These are phyloP conservation scores for Regulus satrapa DNA, from an alignment of 2,113 vertebrate species.

Conservation along the genomic window DNA sequence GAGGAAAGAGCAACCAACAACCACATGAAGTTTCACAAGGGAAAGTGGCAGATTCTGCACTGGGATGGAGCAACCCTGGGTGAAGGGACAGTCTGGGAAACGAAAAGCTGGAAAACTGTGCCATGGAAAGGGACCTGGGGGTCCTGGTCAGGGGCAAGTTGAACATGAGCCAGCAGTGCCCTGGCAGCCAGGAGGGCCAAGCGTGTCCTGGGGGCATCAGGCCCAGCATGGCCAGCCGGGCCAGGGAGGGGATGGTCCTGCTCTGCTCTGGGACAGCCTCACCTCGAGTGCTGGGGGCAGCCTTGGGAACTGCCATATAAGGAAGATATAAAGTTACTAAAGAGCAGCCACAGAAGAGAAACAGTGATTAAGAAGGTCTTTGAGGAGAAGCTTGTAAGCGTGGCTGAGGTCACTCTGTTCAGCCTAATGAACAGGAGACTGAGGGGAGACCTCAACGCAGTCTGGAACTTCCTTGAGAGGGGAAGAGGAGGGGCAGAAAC, in stretches of 20 bases:
- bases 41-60: rapidly evolving
- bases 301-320: too few relatives aligned
- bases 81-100: not conserved
- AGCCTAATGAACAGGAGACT: not conserved
- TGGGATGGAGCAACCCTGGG: not conserved
- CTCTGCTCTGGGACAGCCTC: rapidly evolving
- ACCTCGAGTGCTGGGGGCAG: rapidly evolving
- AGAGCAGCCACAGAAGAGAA: too few relatives aligned
- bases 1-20: not conserved
- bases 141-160: not conserved
- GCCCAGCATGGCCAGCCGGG: rapidly evolving
- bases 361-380: too few relatives aligned
- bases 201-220: rapidly evolving
- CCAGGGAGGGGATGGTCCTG: not conserved
- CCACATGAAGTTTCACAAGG: not conserved
- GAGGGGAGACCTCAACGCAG: not conserved
- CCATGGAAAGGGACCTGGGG: not conserved
- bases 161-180: not conserved
- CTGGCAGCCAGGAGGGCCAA: not conserved
- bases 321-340: too few relatives aligned
- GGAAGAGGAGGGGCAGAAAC: not conserved
- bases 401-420: not conserved
- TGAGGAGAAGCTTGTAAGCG: not conserved
- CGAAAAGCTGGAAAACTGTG: rapidly evolving
- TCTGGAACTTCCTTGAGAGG: not conserved